These are phyloP conservation scores for Drosophila bocqueti DNA, from an alignment of 1,140 invertebrate genomes.

Conservation along the genomic window DNA sequence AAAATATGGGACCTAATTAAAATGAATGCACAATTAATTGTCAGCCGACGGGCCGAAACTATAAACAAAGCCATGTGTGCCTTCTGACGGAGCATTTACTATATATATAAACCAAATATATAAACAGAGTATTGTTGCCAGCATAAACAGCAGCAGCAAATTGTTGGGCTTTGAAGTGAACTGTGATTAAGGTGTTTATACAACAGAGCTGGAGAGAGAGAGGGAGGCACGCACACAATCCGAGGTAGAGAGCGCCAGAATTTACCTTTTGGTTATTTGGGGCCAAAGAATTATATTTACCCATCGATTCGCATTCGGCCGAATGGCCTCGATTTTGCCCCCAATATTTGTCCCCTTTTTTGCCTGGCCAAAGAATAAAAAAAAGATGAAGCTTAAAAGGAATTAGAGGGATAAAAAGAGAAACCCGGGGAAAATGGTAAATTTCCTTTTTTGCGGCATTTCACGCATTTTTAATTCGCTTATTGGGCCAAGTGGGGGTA, in stretches of 20 bases:
- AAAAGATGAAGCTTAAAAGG: conserved; percentile 22
- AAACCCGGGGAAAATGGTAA: not conserved
- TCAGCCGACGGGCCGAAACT: conserved; percentile 45
- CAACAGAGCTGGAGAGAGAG: conserved; percentile 12
- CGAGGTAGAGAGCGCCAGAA: conserved; percentile 2
- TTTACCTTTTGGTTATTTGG: not conserved
- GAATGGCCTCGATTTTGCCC: conserved; percentile 21
- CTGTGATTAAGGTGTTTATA: conserved; percentile 60
- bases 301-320: conserved; percentile 34
- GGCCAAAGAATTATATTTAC: conserved; percentile 35
- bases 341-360: conserved; percentile 32
- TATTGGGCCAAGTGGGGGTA: conserved; percentile 11
- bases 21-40: conserved; percentile 77
- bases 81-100: conserved; percentile 8
- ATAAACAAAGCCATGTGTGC: conserved; percentile 45
- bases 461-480: conserved; percentile 40
- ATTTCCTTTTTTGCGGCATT: conserved; percentile 30
- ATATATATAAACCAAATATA: conserved; percentile 16
- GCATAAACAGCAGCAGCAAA: conserved; percentile 38
- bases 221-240: conserved; percentile 1
- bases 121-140: conserved; percentile 52
- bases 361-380: conserved; percentile 10
- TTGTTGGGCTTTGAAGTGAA: conserved; percentile 61
- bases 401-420: conserved; percentile 28
- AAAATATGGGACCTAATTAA: conserved; percentile 65